Conservation (phyloP, 2,797 vertebrate species). For the Thaleichthys pacificus region DNA sequence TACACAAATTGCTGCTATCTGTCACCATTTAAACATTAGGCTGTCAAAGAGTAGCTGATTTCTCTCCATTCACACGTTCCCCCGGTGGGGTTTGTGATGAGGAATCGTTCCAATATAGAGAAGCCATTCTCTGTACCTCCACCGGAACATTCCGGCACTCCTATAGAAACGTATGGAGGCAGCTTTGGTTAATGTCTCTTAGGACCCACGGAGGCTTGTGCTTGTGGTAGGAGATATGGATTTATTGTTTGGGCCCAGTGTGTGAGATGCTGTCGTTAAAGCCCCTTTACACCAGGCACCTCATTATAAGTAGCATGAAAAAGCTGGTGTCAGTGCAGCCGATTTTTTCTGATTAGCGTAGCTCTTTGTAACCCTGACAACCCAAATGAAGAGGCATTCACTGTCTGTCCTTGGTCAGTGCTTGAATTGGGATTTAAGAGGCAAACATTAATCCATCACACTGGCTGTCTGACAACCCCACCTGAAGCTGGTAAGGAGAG, state of each 20-base stretch:
- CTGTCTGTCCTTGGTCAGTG: constrained; percentile 46
- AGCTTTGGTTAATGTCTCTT: constrained; percentile 50
- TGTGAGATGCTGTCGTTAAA: constrained; percentile 53
- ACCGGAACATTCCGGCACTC: constrained; percentile 37
- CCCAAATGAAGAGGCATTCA: constrained; percentile 71
- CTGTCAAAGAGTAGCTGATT: constrained; percentile 63
- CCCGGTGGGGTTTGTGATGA: constrained; percentile 53
- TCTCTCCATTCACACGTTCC: constrained; percentile 35
- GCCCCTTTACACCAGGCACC: constrained; percentile 46
- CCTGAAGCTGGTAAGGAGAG: constrained; percentile 42
- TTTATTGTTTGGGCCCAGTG: constrained; percentile 53
- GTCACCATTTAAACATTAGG: constrained; percentile 64
- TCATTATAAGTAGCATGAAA: constrained; percentile 75
- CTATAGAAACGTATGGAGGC: constrained; percentile 41
- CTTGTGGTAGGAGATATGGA: constrained; percentile 37
- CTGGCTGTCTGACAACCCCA: constrained; percentile 45
- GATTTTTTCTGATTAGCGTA: constrained; percentile 66
- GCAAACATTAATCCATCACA: constrained; percentile 70
- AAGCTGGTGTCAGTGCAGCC: constrained; percentile 64
- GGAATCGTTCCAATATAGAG: constrained; percentile 54
- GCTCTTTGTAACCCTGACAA: constrained; percentile 69
- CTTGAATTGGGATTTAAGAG: constrained; percentile 46
- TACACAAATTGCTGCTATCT: constrained; percentile 65
- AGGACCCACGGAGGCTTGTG: constrained; percentile 16
- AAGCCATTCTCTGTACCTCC: constrained; percentile 36